phyloP scores from a whole-genome alignment of 2,113 vertebrate genomes.

The Grammomys surdaster region DNA sequence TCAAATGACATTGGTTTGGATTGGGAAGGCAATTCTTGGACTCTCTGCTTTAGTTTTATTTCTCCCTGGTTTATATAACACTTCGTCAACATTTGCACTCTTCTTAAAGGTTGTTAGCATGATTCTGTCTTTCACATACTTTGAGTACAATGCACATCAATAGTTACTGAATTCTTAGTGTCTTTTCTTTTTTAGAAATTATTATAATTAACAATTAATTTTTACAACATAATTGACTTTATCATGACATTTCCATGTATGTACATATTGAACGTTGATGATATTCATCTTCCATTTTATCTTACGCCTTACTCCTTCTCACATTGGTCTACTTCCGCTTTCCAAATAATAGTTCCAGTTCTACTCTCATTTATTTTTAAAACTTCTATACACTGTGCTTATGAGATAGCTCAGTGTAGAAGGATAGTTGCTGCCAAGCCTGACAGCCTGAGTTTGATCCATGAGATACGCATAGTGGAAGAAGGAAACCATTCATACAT shows the following conservation, averaged over 20 bases:
- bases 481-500: background rate
- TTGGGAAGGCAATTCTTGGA: background rate
- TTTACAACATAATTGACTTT: too few species aligned
- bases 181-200: background rate
- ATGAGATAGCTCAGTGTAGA: background rate
- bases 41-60: constrained; percentile 8
- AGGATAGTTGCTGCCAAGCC: background rate
- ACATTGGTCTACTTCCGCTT: background rate
- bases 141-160: background rate
- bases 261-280: background rate
- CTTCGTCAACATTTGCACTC: background rate
- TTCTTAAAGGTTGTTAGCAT: background rate
- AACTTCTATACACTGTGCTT: background rate
- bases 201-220: background rate
- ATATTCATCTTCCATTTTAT: background rate
- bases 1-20: constrained; percentile 9
- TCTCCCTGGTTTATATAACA: background rate
- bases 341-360: background rate
- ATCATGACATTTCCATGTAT: background rate
- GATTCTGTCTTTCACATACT: background rate
- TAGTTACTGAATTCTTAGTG: background rate
- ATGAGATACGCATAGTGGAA: background rate
- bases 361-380: background rate
- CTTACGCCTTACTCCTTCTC: background rate
- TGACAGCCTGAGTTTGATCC: background rate